phyloP scores from a whole-genome alignment of 1,140 invertebrate genomes.

The Papilio glaucus region DNA sequence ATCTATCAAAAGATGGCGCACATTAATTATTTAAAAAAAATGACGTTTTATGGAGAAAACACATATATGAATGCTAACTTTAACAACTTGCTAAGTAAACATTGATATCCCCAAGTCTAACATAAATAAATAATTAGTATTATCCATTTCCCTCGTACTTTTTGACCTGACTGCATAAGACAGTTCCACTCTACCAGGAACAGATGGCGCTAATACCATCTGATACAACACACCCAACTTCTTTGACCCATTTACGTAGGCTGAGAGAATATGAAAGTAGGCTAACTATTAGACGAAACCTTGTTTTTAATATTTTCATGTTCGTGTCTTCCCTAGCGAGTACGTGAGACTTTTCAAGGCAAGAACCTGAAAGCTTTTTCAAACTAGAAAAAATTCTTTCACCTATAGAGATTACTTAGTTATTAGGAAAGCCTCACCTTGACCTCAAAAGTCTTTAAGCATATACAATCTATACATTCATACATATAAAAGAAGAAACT shows the following conservation, averaged over 20 bases:
- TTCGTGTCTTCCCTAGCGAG: not conserved
- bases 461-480: not conserved
- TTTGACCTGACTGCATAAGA: not conserved
- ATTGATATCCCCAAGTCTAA: too few species aligned
- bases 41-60: too few species aligned
- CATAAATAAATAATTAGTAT: not conserved
- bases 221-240: not conserved
- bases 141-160: not conserved
- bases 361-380: conserved; percentile 10
- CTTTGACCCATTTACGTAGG: conserved; percentile 28
- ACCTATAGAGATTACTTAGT: not conserved
- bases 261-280: conserved; percentile 24
- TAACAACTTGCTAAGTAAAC: too few species aligned
- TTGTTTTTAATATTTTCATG: conserved; percentile 23
- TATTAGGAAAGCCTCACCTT: not conserved
- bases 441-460: not conserved
- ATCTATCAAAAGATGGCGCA: too few species aligned
- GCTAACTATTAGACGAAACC: conserved; percentile 25
- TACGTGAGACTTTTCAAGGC: not conserved
- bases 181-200: not conserved
- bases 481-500: too few species aligned
- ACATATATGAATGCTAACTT: too few species aligned
- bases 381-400: not conserved
- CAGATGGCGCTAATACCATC: not conserved
- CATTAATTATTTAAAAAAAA: too few species aligned